Conservation (phyloP, 2,797 vertebrate genomes). For the Acanthopagrus latus region DNA sequence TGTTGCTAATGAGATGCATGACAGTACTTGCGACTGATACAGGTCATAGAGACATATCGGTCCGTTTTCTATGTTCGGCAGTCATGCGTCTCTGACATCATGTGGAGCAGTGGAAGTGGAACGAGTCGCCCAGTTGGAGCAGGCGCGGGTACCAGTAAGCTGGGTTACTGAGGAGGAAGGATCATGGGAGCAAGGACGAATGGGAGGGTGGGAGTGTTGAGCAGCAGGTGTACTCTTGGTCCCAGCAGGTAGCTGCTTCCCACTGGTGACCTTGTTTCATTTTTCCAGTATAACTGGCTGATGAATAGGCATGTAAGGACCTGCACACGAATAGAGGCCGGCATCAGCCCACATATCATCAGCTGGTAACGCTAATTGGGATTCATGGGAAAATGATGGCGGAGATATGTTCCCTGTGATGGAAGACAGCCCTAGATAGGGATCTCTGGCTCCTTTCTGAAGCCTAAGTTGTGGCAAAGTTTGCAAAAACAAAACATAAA, state of each 20-base stretch:
- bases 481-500: slow-evolving; percentile 26
- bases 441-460: slow-evolving; percentile 2
- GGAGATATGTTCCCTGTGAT: slow-evolving; percentile 22
- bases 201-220: slow-evolving; percentile 30
- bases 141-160: slow-evolving; percentile 9
- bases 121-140: slow-evolving; percentile 16
- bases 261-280: slow-evolving; percentile 70
- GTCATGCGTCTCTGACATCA: slow-evolving; percentile 77
- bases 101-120: slow-evolving; percentile 60
- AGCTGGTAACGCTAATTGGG: slow-evolving; percentile 57
- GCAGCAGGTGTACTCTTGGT: slow-evolving; percentile 71
- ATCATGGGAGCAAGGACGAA: neutral
- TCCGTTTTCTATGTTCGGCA: slow-evolving; percentile 59
- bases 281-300: slow-evolving; percentile 50
- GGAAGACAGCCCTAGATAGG: slow-evolving; percentile 28
- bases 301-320: slow-evolving; percentile 61
- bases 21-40: slow-evolving; percentile 64
- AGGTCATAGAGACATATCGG: slow-evolving; percentile 75
- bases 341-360: slow-evolving; percentile 65
- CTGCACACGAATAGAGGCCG: slow-evolving; percentile 52
- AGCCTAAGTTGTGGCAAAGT: slow-evolving; percentile 28
- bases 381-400: slow-evolving; percentile 52
- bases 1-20: slow-evolving; percentile 75
- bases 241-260: slow-evolving; percentile 63
- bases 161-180: slow-evolving; percentile 24